Base-by-base conservation (phyloP, 2,797 vertebrate species). In the Helicolenus hilgendorfi region DNA sequence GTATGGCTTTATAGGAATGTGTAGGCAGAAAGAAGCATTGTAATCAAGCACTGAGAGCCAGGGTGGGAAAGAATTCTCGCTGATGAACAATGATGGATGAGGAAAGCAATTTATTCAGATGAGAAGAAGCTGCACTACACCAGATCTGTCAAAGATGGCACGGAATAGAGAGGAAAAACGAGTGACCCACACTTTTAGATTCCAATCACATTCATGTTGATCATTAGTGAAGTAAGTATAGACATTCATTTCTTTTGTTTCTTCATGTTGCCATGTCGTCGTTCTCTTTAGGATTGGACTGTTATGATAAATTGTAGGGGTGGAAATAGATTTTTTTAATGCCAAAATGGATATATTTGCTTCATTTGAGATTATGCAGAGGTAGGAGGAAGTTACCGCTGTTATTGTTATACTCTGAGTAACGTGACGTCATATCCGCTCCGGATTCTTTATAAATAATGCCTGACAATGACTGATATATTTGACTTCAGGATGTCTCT, bases 81-180 rank as follows among this genome's bases (percentile, higher is more conserved):
- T 81, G 89, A 89, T 22, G 60, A 93, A 84, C 74, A 59, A 72
- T 85, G 77, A 90, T 82, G 72, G 56, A 88, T 62, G 82, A 81
- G 58, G 69, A 85, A 76, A 77, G 78, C 20, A 73, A 80, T 77
- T 63, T n/a, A 81, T 79, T 65, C n/a, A 72, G 49, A 88, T 77
- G 27, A 87, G 72, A 58, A 77, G 67, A 59, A 49, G 35, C 45
- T 81, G 56, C 49, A 63, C 27, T 71, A 49, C 36, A 73, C 18
- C 26, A 64, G 56, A 59, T 70, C 49, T 68, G 35, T 83, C 36
- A 7, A 0, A 56, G 22, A 18, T 4, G 18, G 14, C 11, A 41
- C 1, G 3, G 20, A 3, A 31, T 6, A 1, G 11, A 62, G 63
- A 55, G 36, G 8, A 15, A 26, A 33, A 67, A 53, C 6, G 59